These are phyloP conservation scores for Triplophysa dalaica DNA, from an alignment of 2,113 vertebrate genomes.

Conservation along the genomic window DNA sequence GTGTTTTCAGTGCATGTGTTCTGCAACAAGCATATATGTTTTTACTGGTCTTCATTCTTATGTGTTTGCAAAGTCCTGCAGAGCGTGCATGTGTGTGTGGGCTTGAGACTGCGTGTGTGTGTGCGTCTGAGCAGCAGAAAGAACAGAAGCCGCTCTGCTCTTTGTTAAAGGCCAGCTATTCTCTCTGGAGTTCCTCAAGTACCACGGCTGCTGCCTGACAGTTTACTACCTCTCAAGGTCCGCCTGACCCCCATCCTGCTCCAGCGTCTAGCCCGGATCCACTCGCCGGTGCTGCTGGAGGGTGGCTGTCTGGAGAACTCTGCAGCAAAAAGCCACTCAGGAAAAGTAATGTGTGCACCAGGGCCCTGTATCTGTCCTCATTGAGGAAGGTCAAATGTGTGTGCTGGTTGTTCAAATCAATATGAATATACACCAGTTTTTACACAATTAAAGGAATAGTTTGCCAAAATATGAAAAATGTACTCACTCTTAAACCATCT, in stretches of 20 bases:
- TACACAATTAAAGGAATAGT: no score
- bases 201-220: conserved; percentile 57
- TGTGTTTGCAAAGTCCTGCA: neutral
- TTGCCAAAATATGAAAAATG: no score
- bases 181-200: conserved; percentile 55
- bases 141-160: conserved; percentile 61
- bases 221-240: conserved; percentile 46
- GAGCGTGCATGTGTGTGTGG: neutral
- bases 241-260: conserved; percentile 58
- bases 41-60: neutral
- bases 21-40: neutral
- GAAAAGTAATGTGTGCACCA: conserved; percentile 51
- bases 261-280: conserved; percentile 14
- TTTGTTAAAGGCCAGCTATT: conserved; percentile 55
- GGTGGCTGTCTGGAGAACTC: conserved; percentile 52
- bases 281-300: conserved; percentile 43
- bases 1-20: conserved; percentile 1
- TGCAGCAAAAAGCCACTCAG: conserved; percentile 49
- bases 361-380: conserved; percentile 55
- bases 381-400: conserved; percentile 50
- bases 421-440: no score
- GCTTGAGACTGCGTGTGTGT: conserved; percentile 15
- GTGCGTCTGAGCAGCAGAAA: conserved; percentile 27
- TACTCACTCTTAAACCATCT: no score
- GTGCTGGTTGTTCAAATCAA: neutral